Percentiles rank a stretch among this genome's conserved stretches.
These are phyloP conservation scores for Stercorarius parasiticus DNA, from an alignment of 2,113 vertebrate species.

Conservation along the genomic window DNA sequence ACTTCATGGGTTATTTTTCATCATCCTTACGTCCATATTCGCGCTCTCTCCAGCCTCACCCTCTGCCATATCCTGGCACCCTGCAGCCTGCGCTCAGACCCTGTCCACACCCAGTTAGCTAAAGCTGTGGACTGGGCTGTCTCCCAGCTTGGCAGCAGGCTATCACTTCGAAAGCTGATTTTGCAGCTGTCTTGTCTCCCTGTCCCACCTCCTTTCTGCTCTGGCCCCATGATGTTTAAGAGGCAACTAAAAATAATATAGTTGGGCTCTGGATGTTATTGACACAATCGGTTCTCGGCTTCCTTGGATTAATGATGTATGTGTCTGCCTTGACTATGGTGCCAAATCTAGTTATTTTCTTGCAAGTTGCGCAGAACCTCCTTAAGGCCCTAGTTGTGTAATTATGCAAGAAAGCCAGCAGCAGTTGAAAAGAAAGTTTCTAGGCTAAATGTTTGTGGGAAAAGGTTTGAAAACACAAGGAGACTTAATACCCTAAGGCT, in stretches of 20 bases:
- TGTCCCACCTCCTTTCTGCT: neutral
- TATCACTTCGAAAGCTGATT: neutral
- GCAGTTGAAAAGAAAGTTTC: neutral
- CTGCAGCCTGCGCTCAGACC: neutral
- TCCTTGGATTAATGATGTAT: neutral
- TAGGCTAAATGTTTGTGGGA: neutral
- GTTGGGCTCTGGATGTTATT: neutral
- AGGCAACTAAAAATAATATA: neutral
- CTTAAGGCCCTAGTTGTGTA: neutral
- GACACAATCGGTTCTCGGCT: neutral
- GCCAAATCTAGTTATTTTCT: neutral
- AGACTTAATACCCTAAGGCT: neutral
- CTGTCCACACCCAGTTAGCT: neutral
- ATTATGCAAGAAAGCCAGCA: neutral
- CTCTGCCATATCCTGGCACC: neutral
- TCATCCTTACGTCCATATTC: rapidly evolving
- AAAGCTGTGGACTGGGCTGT: neutral
- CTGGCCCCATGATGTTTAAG: neutral
- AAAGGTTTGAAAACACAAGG: neutral
- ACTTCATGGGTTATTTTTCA: neutral
- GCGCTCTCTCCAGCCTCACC: rapidly evolving
- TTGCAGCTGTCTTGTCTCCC: neutral
- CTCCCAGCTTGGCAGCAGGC: neutral
- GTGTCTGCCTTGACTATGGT: neutral
- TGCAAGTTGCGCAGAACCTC: neutral